Evolutionary conservation across 2,888 invertebrate genomes (phyloP), one percentile per base, ranked within the genome.

Genomic region (Xanthia icteritia): DNA sequence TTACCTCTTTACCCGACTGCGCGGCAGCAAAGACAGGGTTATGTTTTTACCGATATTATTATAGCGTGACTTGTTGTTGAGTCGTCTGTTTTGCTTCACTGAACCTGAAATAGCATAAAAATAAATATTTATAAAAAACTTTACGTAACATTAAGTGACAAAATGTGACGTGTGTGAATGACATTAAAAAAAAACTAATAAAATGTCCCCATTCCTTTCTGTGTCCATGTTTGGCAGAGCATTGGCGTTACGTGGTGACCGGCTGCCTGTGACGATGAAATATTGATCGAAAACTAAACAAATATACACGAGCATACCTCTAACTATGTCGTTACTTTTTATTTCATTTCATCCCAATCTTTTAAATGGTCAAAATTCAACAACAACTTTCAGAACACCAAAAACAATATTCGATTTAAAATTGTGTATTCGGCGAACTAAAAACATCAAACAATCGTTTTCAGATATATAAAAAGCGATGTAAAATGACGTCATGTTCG

Each of bases 261-360:
- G 92, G 93, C 92, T 94, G 94, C 89, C 90, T 85, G 88, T 93
- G 94, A 94, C 93, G 89, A 91, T 94, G 94, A 94, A 94, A 94
- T 93, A 94, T 94, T 93, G 93, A 94, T 94, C 89, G 91, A 90
- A 92, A 94, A 89, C 93, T 92, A 93, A 93, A 93, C 90, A 92
- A 94, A 93, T 92, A 90, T 88, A 89, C 88, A 84, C 82, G 77
- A 86, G 75, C 86, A 79, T 75, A 69, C 75, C 74, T 83, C 74
- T 79, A 83, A 84, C 75, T 77, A 72, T 31, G 15, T 64, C 64
- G 71, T 72, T 60, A 81, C 69, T 75, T 84, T 85, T 81, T 75
- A 73, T 85, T 83, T 64, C 42, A 76, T 60, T 66, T 56, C 69
- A 71, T 31, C 31, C 31, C 56, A 63, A 70, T 27, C n/a, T 75